A percentile compares a stretch with the other conserved stretches of the same genome.
phyloP scores from a whole-genome alignment of 2,113 vertebrate genomes.

The Indri indri region DNA sequence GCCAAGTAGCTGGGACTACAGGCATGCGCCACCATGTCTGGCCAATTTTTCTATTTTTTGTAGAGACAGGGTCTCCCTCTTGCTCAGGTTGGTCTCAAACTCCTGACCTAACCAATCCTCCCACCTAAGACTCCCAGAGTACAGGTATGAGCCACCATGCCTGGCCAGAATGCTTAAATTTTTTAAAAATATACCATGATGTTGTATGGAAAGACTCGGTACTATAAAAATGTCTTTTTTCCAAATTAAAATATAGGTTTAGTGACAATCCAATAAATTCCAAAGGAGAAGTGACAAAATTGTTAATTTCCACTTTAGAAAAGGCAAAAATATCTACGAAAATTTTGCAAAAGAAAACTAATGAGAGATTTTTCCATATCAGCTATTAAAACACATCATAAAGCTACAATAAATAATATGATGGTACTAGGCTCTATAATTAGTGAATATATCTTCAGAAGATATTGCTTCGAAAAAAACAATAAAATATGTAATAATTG shows the following conservation, averaged over 20 bases:
- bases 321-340: background rate
- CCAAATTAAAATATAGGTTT: slow-evolving; percentile 35
- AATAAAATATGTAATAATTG: background rate
- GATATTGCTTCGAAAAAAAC: background rate
- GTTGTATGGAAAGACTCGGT: background rate
- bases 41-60: no score
- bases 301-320: background rate
- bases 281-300: background rate
- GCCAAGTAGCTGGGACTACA: no score
- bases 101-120: no score
- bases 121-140: no score
- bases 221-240: slow-evolving; percentile 2
- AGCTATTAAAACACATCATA: slow-evolving; percentile 8
- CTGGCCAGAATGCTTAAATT: no score
- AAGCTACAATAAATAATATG: background rate
- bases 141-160: no score
- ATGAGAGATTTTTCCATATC: background rate
- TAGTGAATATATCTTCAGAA: slow-evolving; percentile 14
- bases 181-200: background rate
- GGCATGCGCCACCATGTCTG: fast-evolving
- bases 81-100: no score
- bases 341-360: slow-evolving; percentile 24
- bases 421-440: background rate
- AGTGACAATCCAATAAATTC: background rate
- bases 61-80: no score